Evolutionary conservation across 1,140 invertebrate genomes (phyloP), one percentile per base, ranked within the genome.

Genomic region (Hormaphis cornu): DNA sequence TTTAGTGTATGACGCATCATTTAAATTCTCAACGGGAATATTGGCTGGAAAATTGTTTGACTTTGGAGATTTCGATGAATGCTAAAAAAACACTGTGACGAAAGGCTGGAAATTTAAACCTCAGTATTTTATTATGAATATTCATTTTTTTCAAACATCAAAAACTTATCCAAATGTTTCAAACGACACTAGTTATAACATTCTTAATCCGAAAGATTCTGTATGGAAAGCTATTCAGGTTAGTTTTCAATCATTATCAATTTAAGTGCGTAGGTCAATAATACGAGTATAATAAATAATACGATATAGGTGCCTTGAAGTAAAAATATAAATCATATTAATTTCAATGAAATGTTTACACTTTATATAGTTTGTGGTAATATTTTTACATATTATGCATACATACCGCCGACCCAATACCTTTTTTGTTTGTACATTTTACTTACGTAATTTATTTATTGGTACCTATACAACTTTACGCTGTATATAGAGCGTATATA

Each of bases 51-150:
- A 73, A 0, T 71, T 66, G 1, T 74, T 71, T 26, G 74, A 76
- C n/a, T 71, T 77, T 33, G 77, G 77, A 3, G 76, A 78, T 71
- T 78, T 75, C 48, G 77, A 78, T 69, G 74, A 78, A 54, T 78
- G 77, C 54, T 24, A 76, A 14, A 37, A 37, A 22, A 52, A 71
- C 10, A 72, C 71, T 70, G 26, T 59, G 9, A 48, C 71, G 0
- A 26, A 63, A 9, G 66, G 63, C 14, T 71, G 61, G 12, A 70
- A 72, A 2, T 54, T 76, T 16, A 22, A 58, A 1, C 73, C 74
- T 3, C 74, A 77, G 53, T 78, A 78, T 61, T 78, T 76, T 70
- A 69, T 77, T 12, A 73, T 73, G 1, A 73, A 75, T 2, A 50
- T 77, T 20, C 44, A 56, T 35, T 52, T 76, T 26, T 54, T 26